These are phyloP conservation scores for Zaprionus capensis DNA, from an alignment of 1,140 invertebrate species.

Conservation along the genomic window DNA sequence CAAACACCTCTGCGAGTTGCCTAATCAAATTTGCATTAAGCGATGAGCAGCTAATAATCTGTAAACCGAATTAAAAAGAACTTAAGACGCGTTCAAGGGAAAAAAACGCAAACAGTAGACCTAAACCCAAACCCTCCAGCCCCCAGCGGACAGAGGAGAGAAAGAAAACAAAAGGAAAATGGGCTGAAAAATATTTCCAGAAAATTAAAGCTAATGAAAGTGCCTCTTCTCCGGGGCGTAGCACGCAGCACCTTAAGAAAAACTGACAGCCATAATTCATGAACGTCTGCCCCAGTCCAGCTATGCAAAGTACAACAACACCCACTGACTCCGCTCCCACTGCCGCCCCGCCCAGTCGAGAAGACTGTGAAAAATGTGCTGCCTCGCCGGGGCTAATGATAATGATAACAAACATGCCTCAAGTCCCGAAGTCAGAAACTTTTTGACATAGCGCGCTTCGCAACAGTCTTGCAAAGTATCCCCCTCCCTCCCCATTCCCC, in stretches of 20 bases:
- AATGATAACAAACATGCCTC: constrained; percentile 80
- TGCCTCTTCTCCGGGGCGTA: constrained; percentile 37
- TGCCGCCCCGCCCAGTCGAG: constrained; percentile 21
- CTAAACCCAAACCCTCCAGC: background rate
- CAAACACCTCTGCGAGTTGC: constrained; percentile 56
- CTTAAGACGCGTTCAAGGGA: constrained; percentile 61
- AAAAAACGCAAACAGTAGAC: constrained; percentile 43
- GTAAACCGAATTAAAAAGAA: constrained; percentile 78
- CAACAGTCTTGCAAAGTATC: constrained; percentile 5
- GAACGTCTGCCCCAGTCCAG: constrained; percentile 37
- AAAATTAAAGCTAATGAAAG: constrained; percentile 84
- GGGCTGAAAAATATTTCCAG: constrained; percentile 75
- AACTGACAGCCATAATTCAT: constrained; percentile 81
- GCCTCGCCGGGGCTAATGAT: constrained; percentile 66
- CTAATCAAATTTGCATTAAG: constrained; percentile 77
- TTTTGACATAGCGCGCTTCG: constrained; percentile 70
- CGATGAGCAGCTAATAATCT: constrained; percentile 81
- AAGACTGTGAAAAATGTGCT: constrained; percentile 67
- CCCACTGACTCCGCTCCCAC: constrained; percentile 8
- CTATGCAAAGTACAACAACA: constrained; percentile 24
- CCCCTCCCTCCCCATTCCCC: background rate
- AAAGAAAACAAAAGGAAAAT: constrained; percentile 22
- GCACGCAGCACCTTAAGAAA: constrained; percentile 67
- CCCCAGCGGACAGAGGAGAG: background rate
- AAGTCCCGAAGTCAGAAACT: constrained; percentile 76